Base-by-base conservation (phyloP, 1,140 invertebrate species). In the Drosophila prosaltans region DNA sequence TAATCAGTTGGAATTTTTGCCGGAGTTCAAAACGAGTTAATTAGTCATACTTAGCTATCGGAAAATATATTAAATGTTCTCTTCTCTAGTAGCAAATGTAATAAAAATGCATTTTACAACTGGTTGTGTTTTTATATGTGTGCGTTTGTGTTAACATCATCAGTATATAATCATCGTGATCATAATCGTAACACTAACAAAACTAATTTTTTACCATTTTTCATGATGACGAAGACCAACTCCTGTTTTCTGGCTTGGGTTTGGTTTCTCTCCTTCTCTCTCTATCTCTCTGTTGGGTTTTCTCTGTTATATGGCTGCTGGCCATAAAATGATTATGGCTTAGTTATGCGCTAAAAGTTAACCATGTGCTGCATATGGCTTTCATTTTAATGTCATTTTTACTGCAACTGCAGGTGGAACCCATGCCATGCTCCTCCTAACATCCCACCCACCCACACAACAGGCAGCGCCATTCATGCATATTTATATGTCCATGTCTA, bases 241-340 rank as follows among this genome's bases (percentile, higher is more conserved):
- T 51, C 2, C 21, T 51, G 8, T 58, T n/a, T n/a, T 39, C 1
- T 28, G 9, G n/a, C 11, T 16, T 16, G 16, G 16, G 16, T 16
- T 16, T 16, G 16, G 16, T 16, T 16, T 16, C 0, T 16, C 16
- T 16, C 16, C 16, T 16, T 16, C 16, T 16, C 16, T 16, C 16
- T 16, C 16, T 16, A 0, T 16, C 28, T 30, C 28, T 30, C 28
- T 30, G 28, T 16, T 30, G 10, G 1, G 30, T 16, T 16, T 11
- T 58, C 16, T 9, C 7, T 36, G 32, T 59, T 59, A 51, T 59
- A 51, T 51, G 45, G 45, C 10, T 36, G 57, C 57, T 60, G 65
- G 68, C 65, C 76, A 67, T 77, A 78, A 86, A 85, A 85, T 85
- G 82, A 85, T 85, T 86, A 85, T 69, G 78, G 66, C 58, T 67